These are phyloP conservation scores for Pyrocoelia pectoralis DNA, from an alignment of 2,888 invertebrate species.

Conservation along the genomic window DNA sequence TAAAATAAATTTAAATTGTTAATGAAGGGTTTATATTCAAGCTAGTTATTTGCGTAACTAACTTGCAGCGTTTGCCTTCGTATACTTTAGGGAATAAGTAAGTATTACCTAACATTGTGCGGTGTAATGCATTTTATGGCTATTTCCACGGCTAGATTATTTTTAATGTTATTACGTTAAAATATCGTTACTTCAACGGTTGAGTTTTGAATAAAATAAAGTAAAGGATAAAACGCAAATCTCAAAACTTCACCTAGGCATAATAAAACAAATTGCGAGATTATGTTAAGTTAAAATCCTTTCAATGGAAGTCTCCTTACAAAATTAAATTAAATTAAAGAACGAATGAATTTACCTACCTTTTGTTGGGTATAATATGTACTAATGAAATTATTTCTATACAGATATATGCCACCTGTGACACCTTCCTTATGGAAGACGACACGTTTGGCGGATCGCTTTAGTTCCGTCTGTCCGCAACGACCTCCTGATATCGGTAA, in stretches of 20 bases:
- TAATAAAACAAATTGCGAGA: slow-evolving; percentile 45
- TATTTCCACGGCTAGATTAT: slow-evolving; percentile 8
- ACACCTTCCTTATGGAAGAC: slow-evolving; percentile 89
- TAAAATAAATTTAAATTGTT: slow-evolving; percentile 8
- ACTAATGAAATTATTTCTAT: slow-evolving; percentile 22
- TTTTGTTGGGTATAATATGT: too few species aligned
- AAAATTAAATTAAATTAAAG: slow-evolving; percentile 48
- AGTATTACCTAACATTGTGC: background rate
- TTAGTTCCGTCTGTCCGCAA: slow-evolving; percentile 90
- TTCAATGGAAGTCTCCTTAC: slow-evolving; percentile 31
- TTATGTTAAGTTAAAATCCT: slow-evolving; percentile 45
- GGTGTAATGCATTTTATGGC: background rate
- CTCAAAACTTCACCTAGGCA: slow-evolving; percentile 22
- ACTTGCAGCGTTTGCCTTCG: slow-evolving; percentile 5
- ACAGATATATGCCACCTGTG: slow-evolving; percentile 92
- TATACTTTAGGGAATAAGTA: background rate
- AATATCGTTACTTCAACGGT: background rate
- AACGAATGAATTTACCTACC: too few species aligned
- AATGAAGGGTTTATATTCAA: background rate
- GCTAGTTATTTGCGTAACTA: background rate
- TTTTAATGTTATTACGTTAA: slow-evolving; percentile 14
- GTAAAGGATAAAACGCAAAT: slow-evolving; percentile 24
- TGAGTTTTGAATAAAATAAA: slow-evolving; percentile 24
- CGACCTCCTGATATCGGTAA: slow-evolving; percentile 70
- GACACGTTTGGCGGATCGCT: slow-evolving; percentile 80